Conservation (phyloP, 2,113 vertebrate genomes). For the Mixornis gularis region DNA sequence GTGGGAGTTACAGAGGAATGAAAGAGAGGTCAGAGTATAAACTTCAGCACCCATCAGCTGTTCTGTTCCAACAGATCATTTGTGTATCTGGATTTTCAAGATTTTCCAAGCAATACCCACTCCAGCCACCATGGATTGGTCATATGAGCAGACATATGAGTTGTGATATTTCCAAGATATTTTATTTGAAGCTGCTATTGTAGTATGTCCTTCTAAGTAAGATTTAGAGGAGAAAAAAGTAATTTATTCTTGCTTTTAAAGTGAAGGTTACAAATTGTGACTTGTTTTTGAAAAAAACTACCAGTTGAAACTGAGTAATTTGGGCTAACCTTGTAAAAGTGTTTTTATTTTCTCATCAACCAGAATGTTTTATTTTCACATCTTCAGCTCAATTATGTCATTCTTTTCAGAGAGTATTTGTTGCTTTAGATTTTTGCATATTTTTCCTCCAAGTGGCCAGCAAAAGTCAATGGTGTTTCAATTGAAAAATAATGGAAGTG, state of each 20-base stretch:
- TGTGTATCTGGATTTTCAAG: neutral
- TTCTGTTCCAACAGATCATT: neutral
- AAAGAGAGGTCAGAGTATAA: neutral
- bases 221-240: neutral
- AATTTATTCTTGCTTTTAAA: neutral
- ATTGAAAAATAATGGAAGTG: neutral
- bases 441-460: neutral
- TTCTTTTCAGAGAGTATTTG: neutral
- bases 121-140: neutral
- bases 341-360: neutral
- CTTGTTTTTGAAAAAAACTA: neutral
- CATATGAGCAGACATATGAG: neutral
- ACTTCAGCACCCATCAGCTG: neutral
- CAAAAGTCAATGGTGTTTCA: neutral
- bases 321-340: neutral
- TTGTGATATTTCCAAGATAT: neutral
- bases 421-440: neutral
- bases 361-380: neutral
- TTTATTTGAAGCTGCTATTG: neutral
- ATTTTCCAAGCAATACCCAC: neutral
- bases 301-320: neutral
- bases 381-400: neutral
- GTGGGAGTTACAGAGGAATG: neutral
- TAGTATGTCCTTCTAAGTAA: neutral
- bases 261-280: neutral